Base-by-base conservation (phyloP, 1,140 invertebrate genomes). In the Papilio dardanus region DNA sequence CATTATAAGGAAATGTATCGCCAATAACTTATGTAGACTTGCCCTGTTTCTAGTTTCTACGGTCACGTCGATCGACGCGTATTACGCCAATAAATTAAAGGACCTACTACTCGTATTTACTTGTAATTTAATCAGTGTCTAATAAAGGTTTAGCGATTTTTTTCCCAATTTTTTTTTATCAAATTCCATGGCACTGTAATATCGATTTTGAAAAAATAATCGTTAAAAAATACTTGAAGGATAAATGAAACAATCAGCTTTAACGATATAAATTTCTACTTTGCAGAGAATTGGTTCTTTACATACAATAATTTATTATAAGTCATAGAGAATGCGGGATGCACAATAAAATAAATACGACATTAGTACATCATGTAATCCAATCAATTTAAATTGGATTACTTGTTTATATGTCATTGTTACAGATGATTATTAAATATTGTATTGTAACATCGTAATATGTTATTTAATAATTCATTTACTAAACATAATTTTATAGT, bases 11-110 rank as follows among this genome's bases (percentile, higher is more conserved):
- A 42, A 37, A 69, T 19, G 67, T 24, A 40, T 40, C 19, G 67
- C 67, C 8, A 69, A n/a, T 69, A 69, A 69, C 19, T 69, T 35
- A 69, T 28, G 21, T 21, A 35, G 67, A 35, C 40, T 40, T 69
- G 33, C 35, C 31, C 21, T 24, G 67, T 8, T 35, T 40, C 33
- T 35, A 10, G 67, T 8, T 35, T 40, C 33, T 35, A 10, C 7
- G 31, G 40, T n/a, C n/a, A 33, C 24, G 35, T 35, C 67, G 42
- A 40, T 69, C 67, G 33, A 33, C 1, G 14, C 42, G 35, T 35
- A 69, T 40, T 21, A 40, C 67, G 5, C 7, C 19, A 69, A 69
- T 69, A 69, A 69, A 69, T 69, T 42, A 24, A 69, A 21, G 3
- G 54, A 30, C 54, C 24, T 62, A 12, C 7, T 54, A 24, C 24